Evolutionary conservation across 2,888 invertebrate species (phyloP).

Genomic region (Phymatocera aterrima): DNA sequence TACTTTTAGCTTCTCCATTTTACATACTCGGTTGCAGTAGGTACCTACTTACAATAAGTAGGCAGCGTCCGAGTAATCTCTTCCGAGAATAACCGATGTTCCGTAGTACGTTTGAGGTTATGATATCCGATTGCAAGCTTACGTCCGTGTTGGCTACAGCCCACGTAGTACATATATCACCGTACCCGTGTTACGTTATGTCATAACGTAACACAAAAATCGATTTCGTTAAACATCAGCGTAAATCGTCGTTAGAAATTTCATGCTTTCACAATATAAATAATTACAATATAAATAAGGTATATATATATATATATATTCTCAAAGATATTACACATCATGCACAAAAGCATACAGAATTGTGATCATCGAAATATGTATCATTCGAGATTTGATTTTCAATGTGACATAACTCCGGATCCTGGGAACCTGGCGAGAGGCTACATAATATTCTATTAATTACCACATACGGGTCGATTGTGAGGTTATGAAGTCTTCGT

Average conservation of each 20-base stretch:
- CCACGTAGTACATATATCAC: no score
- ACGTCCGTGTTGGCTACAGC: not conserved
- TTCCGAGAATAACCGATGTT: constrained; percentile 19
- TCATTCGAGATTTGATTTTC: no score
- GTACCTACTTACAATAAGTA: not conserved
- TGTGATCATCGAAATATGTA: no score
- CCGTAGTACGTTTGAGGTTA: constrained; percentile 28
- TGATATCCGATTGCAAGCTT: constrained; percentile 36
- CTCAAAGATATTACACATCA: not conserved
- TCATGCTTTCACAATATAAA: no score
- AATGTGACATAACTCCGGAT: no score
- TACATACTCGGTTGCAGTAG: not conserved
- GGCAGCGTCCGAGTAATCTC: constrained; percentile 31
- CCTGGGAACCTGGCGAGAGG: not conserved
- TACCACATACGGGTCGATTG: constrained; percentile 1
- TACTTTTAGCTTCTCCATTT: not conserved
- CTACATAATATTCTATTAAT: not conserved
- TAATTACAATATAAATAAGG: no score
- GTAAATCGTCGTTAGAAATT: not conserved
- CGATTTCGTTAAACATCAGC: constrained; percentile 2
- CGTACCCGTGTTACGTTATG: no score
- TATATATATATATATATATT: not conserved
- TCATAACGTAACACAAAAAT: not conserved
- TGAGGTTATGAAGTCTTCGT: not conserved
- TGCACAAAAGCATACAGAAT: no score